phyloP scores from a whole-genome alignment of 2,888 invertebrate genomes.

The Zeuzera pyrina region DNA sequence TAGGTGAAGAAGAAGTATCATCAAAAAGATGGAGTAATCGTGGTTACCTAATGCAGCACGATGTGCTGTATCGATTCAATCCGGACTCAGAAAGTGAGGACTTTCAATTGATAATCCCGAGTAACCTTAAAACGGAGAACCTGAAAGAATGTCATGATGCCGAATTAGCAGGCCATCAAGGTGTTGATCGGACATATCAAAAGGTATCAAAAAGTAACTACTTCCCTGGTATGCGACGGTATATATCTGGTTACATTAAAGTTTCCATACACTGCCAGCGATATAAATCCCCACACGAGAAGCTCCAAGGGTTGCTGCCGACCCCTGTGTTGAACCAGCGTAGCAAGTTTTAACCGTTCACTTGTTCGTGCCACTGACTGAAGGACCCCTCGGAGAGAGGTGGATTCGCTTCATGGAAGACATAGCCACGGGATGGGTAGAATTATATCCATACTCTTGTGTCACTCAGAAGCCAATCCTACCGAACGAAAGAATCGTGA shows the following conservation, averaged over 20 bases:
- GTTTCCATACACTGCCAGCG: constrained; percentile 11
- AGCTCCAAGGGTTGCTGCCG: constrained; percentile 13
- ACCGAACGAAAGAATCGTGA: constrained; percentile 26
- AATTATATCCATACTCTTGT: constrained; percentile 15
- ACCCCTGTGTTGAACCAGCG: constrained; percentile 8
- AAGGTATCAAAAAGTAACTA: constrained; percentile 13
- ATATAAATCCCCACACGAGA: constrained; percentile 13
- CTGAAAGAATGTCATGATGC: constrained; percentile 14
- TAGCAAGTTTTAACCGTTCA: constrained; percentile 14
- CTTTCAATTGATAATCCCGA: constrained; percentile 11
- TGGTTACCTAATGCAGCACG: constrained; percentile 9
- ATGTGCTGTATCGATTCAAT: constrained; percentile 8
- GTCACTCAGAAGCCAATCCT: constrained; percentile 20
- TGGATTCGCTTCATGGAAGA: constrained; percentile 19
- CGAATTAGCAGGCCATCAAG: constrained; percentile 19
- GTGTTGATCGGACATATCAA: constrained; percentile 11
- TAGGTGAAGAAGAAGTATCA: constrained; percentile 10
- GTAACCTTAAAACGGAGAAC: constrained; percentile 6
- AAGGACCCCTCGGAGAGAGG: constrained; percentile 8
- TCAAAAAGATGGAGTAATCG: constrained; percentile 10
- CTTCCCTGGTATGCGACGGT: constrained; percentile 17
- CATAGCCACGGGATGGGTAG: constrained; percentile 15
- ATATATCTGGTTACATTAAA: constrained; percentile 10
- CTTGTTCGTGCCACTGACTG: constrained; percentile 17
- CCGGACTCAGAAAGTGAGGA: constrained; percentile 6